phyloP scores from a whole-genome alignment of 53 echinoderm and acorn worm genomes.

The Stichopus horrens region DNA sequence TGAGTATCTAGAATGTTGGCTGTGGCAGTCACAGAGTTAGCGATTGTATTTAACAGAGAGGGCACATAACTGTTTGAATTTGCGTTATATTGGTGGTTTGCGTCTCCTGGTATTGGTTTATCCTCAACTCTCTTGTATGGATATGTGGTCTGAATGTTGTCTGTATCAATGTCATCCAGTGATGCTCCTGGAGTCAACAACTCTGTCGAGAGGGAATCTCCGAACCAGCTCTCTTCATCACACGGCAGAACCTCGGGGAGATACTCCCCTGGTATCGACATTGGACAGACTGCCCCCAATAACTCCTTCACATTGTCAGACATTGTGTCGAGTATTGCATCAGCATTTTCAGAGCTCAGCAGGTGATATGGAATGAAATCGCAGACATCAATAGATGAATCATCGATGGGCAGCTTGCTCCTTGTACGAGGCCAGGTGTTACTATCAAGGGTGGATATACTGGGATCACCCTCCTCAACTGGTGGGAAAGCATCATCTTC shows the following conservation, averaged over 20 bases:
- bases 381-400: conserved; percentile 21
- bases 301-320: conserved; percentile 34
- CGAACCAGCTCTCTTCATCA: conserved; percentile 41
- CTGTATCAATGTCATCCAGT: conserved; percentile 13
- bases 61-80: conserved; percentile 25
- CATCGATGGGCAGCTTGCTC: conserved; percentile 7
- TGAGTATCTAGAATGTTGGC: conserved; percentile 12
- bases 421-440: conserved; percentile 39
- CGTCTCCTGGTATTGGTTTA: not conserved
- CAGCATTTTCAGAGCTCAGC: conserved; percentile 24
- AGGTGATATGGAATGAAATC: conserved; percentile 46
- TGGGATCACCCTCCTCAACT: not conserved
- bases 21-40: conserved; percentile 42
- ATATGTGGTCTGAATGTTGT: not conserved
- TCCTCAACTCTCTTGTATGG: not conserved
- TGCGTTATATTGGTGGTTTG: not conserved
- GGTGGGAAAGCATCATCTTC: not conserved
- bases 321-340: not conserved
- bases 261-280: conserved; percentile 19
- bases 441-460: not conserved
- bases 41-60: conserved; percentile 12
- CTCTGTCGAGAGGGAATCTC: conserved; percentile 43
- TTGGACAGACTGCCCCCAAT: conserved; percentile 17
- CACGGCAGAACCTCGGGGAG: conserved; percentile 33
- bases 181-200: conserved; percentile 42